These are phyloP conservation scores for Thunnus maccoyii DNA, from an alignment of 2,113 vertebrate species.

Conservation along the genomic window DNA sequence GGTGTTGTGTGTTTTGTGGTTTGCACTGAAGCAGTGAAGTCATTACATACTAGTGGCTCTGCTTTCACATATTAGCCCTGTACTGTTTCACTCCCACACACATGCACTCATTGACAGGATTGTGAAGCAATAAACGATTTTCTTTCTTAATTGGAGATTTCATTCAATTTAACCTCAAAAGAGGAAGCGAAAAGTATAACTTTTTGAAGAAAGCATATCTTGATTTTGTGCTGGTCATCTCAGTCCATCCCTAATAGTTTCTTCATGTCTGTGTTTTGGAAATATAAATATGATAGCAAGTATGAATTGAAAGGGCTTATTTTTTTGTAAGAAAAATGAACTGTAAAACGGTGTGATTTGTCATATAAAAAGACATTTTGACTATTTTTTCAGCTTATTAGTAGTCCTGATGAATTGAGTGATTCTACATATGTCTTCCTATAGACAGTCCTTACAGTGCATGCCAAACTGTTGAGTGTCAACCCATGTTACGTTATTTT, in stretches of 20 bases:
- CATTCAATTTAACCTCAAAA: not conserved
- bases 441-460: not conserved
- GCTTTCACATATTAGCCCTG: conserved; percentile 27
- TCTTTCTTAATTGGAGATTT: not conserved
- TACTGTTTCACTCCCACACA: conserved; percentile 12
- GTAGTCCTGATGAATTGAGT: not conserved
- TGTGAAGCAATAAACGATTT: conserved; percentile 1
- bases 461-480: not conserved
- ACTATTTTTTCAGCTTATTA: not conserved
- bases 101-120: not conserved
- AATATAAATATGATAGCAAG: not conserved
- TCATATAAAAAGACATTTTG: not conserved
- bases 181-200: not conserved
- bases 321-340: not conserved
- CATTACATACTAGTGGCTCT: conserved; percentile 32
- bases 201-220: not conserved
- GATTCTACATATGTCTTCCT: too few relatives aligned
- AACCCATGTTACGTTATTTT: not conserved
- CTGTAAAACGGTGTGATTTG: too few relatives aligned
- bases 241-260: not conserved
- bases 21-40: conserved; percentile 47
- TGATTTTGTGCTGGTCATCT: conserved; percentile 7
- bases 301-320: not conserved
- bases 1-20: conserved; percentile 51
- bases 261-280: not conserved